phyloP scores from a whole-genome alignment of 2,888 invertebrate genomes.

The Ephialtes manifestator region DNA sequence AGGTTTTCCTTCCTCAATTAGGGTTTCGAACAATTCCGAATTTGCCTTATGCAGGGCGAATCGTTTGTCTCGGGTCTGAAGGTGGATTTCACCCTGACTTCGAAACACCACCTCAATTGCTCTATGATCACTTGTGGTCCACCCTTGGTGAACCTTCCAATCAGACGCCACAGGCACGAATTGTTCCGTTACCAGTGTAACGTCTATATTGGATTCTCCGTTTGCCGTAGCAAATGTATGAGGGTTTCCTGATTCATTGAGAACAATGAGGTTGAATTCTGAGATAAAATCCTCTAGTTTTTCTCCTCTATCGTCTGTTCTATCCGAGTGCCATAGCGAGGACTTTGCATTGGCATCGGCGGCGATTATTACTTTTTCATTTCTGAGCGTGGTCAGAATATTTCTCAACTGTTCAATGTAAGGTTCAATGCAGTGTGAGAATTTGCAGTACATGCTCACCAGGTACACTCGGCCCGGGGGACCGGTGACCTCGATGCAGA shows the following conservation, averaged over 20 bases:
- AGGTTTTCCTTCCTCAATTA: background rate
- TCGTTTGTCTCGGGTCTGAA: background rate
- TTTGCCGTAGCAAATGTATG: conserved; percentile 40
- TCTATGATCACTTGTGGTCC: conserved; percentile 17
- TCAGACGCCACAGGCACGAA: background rate
- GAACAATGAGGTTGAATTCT: background rate
- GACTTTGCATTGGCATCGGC: conserved; percentile 46
- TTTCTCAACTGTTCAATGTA: background rate
- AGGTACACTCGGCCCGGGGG: background rate
- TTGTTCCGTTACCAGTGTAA: background rate
- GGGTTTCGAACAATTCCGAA: background rate
- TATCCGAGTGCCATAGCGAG: conserved; percentile 39
- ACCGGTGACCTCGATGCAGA: background rate
- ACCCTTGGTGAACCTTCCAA: background rate
- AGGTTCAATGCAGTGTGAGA: background rate
- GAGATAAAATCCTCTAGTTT: conserved; percentile 31
- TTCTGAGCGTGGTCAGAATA: background rate
- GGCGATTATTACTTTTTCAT: background rate
- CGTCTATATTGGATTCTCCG: conserved; percentile 3
- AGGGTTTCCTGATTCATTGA: conserved; percentile 30
- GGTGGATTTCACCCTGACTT: too few relatives aligned
- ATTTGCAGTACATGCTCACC: background rate
- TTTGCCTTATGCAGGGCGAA: background rate
- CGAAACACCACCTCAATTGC: background rate
- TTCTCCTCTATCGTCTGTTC: background rate